Evolutionary conservation across 2,888 invertebrate species (phyloP), one percentile per base, ranked within the genome.

Genomic region (Tridacna crocea): DNA sequence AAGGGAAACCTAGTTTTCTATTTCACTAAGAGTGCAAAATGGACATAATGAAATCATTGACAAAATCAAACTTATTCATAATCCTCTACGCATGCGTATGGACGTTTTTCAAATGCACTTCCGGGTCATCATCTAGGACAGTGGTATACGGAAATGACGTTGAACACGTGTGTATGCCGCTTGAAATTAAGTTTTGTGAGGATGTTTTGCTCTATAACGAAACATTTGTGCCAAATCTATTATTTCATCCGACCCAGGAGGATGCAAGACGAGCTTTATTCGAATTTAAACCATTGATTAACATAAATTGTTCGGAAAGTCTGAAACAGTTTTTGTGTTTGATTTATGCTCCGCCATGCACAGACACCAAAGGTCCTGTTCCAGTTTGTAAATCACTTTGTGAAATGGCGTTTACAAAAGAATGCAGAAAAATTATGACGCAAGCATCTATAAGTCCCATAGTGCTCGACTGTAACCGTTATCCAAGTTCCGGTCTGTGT

Each of bases 311-410:
- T 68, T 83, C 80, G 2, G 63, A 75, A 26, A 55, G 70, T 17
- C 60, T 87, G 19, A 75, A 77, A 63, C 74, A 84, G 55, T 82
- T 87, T 70, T 51, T 87, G 60, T 84, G 86, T 72, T 79, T 87
- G 60, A 72, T 82, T 27, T 82, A 78, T 65, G 73, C 79, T 3
- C 84, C 86, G 13, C 84, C 84, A 0, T 87, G 86, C 72, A 87
- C 83, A 12, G 27, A 70, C 19, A 48, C 82, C n/a, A 63, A 75
- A 13, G 17, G 15, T 12, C 80, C 84, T 19, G 82, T 87, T 63
- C 82, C 80, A 0, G 83, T 79, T 10, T 87, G 86, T 48, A 60
- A 80, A n/a, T 68, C 80, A 10, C 74, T 80, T 17, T 87, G 86
- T 48, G 65, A 80, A 24, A 73, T 80, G 63, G 85, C 77, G 4